Evolutionary conservation across 2,888 invertebrate genomes (phyloP).

Genomic region (Argyresthia goedartella): DNA sequence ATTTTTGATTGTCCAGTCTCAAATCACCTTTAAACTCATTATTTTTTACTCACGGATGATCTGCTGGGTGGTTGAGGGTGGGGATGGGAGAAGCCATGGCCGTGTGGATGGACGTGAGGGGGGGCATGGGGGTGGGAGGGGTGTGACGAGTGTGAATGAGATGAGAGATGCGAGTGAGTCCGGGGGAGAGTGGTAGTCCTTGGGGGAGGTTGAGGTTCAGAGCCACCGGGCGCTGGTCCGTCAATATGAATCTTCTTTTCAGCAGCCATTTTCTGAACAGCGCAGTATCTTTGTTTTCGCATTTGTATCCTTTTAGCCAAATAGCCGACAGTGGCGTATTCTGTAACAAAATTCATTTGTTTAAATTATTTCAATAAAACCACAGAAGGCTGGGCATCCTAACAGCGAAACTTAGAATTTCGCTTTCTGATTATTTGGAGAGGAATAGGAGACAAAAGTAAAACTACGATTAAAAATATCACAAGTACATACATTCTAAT

Average conservation of each 20-base stretch:
- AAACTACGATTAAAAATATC: not conserved
- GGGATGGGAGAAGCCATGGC: conserved; percentile 61
- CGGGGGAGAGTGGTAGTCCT: conserved; percentile 4
- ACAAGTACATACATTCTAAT: too few species aligned
- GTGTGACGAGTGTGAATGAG: conserved; percentile 59
- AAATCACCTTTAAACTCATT: too few species aligned
- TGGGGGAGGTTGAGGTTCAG: conserved; percentile 31
- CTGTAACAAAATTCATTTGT: conserved; percentile 53
- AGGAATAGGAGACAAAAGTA: too few species aligned
- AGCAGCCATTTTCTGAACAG: conserved; percentile 85
- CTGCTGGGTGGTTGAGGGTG: conserved; percentile 7
- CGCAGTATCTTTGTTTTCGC: conserved; percentile 85
- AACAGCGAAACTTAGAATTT: too few species aligned
- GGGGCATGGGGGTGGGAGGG: conserved; percentile 8
- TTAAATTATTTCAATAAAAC: too few species aligned
- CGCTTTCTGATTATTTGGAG: too few species aligned
- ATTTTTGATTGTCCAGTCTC: too few species aligned
- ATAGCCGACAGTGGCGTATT: conserved; percentile 93
- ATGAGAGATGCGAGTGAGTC: not conserved
- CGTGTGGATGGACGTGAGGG: conserved; percentile 5
- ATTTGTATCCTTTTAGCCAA: conserved; percentile 92
- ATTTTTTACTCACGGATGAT: conserved; percentile 8
- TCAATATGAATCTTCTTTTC: conserved; percentile 84
- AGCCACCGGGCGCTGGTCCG: conserved; percentile 40
- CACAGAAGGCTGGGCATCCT: too few species aligned